A percentile compares a stretch with the other conserved stretches of the same genome.
Conservation (phyloP, 2,113 vertebrate genomes). For the Cairina moschata region DNA sequence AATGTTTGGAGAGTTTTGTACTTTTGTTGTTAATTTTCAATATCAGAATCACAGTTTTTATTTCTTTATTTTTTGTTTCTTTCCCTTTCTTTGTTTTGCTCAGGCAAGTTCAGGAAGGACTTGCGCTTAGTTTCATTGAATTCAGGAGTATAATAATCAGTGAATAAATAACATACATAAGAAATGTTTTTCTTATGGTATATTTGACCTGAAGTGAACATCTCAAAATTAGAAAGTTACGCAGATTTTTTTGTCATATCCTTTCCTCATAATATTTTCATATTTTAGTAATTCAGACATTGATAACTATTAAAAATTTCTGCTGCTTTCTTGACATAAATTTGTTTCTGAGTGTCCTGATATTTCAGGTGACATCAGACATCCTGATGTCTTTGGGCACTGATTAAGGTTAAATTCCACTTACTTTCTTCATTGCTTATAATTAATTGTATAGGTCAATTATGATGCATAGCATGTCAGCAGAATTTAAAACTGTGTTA, state of each 20-base stretch:
- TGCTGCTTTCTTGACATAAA: background rate
- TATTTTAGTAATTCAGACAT: background rate
- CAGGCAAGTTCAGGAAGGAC: background rate
- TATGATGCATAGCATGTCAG: conserved; percentile 38
- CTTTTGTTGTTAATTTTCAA: background rate
- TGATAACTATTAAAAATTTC: background rate
- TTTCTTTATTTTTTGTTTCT: background rate
- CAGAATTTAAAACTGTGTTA: conserved; percentile 20
- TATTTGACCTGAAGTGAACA: background rate
- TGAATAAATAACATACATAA: background rate
- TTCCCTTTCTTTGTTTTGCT: background rate
- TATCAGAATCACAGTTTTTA: background rate
- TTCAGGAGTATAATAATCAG: background rate
- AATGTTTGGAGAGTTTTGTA: background rate
- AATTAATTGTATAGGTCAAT: conserved; percentile 65
- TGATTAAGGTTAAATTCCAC: conserved; percentile 61
- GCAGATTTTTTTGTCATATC: background rate
- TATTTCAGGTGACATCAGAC: conserved; percentile 38
- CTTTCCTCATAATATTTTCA: background rate
- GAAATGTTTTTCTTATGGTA: background rate
- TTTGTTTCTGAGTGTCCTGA: background rate
- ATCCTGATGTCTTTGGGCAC: conserved; percentile 15
- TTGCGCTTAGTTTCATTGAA: background rate
- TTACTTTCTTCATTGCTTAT: conserved; percentile 49
- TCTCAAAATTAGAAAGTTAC: background rate